Evolutionary conservation across 1,140 invertebrate species (phyloP).

Genomic region (Trichonephila clavata): DNA sequence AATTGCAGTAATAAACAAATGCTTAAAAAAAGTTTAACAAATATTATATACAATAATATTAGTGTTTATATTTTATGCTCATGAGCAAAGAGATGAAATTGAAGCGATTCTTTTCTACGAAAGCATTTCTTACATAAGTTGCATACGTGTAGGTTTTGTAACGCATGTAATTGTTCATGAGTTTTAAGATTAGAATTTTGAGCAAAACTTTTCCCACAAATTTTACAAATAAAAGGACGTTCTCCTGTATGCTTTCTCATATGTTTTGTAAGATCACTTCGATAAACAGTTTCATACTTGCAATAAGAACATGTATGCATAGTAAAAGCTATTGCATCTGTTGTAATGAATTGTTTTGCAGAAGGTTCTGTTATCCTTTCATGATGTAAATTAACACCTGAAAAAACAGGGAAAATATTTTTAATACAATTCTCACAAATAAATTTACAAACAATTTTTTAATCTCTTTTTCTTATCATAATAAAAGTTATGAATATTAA

Average conservation of each 20-base stretch:
- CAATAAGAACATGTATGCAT: conserved; percentile 1
- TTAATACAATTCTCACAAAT: background rate
- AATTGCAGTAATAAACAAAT: too few relatives aligned
- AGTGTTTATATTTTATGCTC: background rate
- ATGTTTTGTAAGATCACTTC: conserved; percentile 12
- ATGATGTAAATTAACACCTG: background rate
- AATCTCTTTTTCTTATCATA: background rate
- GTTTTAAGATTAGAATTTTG: conserved; percentile 79
- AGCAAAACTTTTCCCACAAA: conserved; percentile 83
- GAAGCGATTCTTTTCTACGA: background rate
- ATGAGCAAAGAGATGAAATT: background rate
- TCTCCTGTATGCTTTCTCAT: conserved; percentile 78
- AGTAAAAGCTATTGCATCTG: background rate
- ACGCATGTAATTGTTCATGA: background rate
- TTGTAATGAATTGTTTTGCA: background rate
- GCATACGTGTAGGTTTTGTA: background rate
- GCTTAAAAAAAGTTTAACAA: too few relatives aligned
- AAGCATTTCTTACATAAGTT: background rate
- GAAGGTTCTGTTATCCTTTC: too few relatives aligned
- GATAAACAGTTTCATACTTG: conserved; percentile 28
- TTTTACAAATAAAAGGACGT: conserved; percentile 78
- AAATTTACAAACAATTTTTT: background rate
- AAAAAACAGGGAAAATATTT: background rate
- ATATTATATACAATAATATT: too few relatives aligned
- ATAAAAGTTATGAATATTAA: too few relatives aligned